These are phyloP conservation scores for Tenthredo distinguenda DNA, from an alignment of 2,888 invertebrate genomes.

Conservation along the genomic window DNA sequence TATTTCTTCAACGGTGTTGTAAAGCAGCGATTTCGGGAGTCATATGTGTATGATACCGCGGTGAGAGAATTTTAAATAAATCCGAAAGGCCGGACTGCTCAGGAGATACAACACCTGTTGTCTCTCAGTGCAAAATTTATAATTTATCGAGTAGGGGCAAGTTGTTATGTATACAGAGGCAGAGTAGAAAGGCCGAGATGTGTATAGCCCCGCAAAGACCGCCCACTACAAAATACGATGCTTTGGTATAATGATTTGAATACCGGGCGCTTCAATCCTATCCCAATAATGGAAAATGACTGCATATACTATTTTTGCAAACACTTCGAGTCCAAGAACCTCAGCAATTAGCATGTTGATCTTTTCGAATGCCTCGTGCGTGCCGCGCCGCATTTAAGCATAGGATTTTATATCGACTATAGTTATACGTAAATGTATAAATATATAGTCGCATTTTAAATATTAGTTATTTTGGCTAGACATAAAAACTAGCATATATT, in stretches of 20 bases:
- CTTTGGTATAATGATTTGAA: constrained; percentile 10
- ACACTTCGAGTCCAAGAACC: background rate
- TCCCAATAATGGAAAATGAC: constrained; percentile 40
- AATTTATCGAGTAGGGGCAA: constrained; percentile 55
- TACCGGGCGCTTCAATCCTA: constrained; percentile 1
- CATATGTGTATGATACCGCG: background rate
- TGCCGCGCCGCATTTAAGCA: background rate
- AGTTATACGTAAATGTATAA: background rate
- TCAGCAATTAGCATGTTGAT: constrained; percentile 13
- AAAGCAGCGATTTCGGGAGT: background rate
- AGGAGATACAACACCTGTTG: constrained; percentile 59
- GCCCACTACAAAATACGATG: constrained; percentile 35
- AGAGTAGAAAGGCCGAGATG: constrained; percentile 42
- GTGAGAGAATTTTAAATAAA: constrained; percentile 6
- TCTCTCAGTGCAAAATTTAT: constrained; percentile 55
- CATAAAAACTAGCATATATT: background rate
- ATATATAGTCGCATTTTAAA: background rate
- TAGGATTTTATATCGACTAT: background rate
- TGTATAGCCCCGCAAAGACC: constrained; percentile 30
- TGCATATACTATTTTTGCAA: constrained; percentile 38
- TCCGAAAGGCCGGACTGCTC: constrained; percentile 53
- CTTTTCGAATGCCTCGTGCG: constrained; percentile 15
- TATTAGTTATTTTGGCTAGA: background rate
- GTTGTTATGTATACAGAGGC: constrained; percentile 32
- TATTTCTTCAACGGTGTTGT: background rate